These are phyloP conservation scores for Zelostemma sp. DNA, from an alignment of 1,140 invertebrate genomes.

Conservation along the genomic window DNA sequence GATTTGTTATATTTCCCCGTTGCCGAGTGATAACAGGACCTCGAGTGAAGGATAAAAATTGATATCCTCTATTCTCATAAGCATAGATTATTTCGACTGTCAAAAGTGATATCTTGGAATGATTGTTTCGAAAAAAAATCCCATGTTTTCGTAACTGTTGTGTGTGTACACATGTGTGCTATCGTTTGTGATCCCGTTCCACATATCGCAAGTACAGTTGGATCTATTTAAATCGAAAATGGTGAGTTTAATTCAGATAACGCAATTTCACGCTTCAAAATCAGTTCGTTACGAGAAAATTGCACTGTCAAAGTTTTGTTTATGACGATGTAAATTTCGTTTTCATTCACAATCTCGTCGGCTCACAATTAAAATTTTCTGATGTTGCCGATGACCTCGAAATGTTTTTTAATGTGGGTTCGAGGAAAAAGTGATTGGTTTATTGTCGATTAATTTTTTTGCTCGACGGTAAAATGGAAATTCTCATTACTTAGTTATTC, in stretches of 20 bases:
- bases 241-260: not conserved
- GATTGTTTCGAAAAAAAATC: not conserved
- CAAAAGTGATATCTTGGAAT: not conserved
- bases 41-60: not conserved
- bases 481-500: too few relatives aligned
- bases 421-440: too few relatives aligned
- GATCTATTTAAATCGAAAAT: constrained; percentile 1
- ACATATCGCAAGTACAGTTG: constrained; percentile 1
- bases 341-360: too few relatives aligned
- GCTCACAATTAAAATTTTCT: too few relatives aligned
- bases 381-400: too few relatives aligned
- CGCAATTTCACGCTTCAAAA: not conserved
- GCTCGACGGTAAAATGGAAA: too few relatives aligned
- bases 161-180: not conserved
- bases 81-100: not conserved
- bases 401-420: too few relatives aligned
- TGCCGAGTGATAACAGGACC: constrained; percentile 8
- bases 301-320: not conserved
- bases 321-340: too few relatives aligned
- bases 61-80: too few relatives aligned
- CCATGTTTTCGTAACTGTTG: not conserved
- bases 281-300: too few relatives aligned
- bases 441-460: too few relatives aligned
- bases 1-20: too few relatives aligned
- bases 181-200: not conserved